Conservation (phyloP, 2,113 vertebrate species). For the Takifugu bimaculatus region DNA sequence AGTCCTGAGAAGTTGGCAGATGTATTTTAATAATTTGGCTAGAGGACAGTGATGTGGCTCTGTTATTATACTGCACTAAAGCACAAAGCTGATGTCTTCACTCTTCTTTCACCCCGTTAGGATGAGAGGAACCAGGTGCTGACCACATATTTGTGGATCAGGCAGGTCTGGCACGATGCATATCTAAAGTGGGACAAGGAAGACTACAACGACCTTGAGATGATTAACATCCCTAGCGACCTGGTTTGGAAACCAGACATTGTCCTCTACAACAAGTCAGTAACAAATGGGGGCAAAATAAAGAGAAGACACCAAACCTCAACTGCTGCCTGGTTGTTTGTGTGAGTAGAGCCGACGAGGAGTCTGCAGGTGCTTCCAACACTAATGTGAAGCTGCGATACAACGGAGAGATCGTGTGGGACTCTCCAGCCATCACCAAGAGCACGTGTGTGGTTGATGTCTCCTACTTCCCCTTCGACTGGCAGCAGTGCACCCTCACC, state of each 20-base stretch:
- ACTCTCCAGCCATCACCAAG: constrained; percentile 94
- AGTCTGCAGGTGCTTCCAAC: constrained; percentile 84
- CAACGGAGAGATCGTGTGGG: constrained; percentile 93
- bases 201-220: constrained; percentile 90
- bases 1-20: too few species aligned
- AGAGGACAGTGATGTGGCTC: too few species aligned
- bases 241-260: constrained; percentile 97
- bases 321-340: background rate
- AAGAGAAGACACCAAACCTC: background rate
- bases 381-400: constrained; percentile 93
- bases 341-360: constrained; percentile 85
- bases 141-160: constrained; percentile 94
- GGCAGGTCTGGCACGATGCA: constrained; percentile 89
- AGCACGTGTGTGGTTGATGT: constrained; percentile 95
- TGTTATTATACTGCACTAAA: too few species aligned
- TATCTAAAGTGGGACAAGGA: constrained; percentile 92
- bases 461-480: constrained; percentile 94
- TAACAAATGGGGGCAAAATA: constrained; percentile 2
- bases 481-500: constrained; percentile 93
- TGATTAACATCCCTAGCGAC: constrained; percentile 91
- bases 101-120: constrained; percentile 58
- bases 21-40: too few species aligned
- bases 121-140: constrained; percentile 96
- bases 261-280: constrained; percentile 95
- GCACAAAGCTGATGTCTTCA: background rate